phyloP scores from a whole-genome alignment of 2,888 invertebrate species.

The Esperia sulphurella region DNA sequence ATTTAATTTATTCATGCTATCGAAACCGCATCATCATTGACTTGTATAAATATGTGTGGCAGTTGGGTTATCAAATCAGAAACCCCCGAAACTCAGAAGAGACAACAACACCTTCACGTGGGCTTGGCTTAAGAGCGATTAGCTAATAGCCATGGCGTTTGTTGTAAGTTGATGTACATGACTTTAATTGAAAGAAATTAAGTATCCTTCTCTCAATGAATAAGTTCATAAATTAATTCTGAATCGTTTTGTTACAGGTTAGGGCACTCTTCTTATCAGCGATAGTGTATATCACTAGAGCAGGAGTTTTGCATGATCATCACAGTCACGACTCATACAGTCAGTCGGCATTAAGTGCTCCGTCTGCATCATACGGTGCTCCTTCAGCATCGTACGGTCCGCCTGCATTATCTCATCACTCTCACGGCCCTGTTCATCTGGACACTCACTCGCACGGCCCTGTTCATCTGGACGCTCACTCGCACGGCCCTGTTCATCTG shows the following conservation, averaged over 20 bases:
- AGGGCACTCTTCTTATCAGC: constrained; percentile 56
- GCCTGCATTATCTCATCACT: constrained; percentile 19
- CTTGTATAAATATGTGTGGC: constrained; percentile 67
- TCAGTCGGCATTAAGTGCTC: constrained; percentile 51
- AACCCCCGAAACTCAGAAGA: constrained; percentile 58
- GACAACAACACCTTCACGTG: constrained; percentile 57
- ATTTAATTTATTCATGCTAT: constrained; percentile 57
- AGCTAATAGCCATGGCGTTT: constrained; percentile 77
- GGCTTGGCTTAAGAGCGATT: constrained; percentile 69
- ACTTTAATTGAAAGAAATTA: constrained; percentile 8
- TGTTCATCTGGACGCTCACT: background rate
- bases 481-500: background rate
- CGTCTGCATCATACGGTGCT: constrained; percentile 58
- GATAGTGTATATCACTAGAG: constrained; percentile 52
- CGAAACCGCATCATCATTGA: constrained; percentile 45
- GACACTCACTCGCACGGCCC: background rate
- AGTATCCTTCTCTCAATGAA: background rate
- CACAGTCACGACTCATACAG: constrained; percentile 53
- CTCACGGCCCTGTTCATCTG: background rate
- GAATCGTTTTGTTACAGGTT: constrained; percentile 51
- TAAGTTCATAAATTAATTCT: background rate
- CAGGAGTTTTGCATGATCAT: constrained; percentile 44
- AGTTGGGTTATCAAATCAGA: constrained; percentile 57
- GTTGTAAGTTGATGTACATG: constrained; percentile 56
- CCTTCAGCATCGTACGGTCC: constrained; percentile 26